Percentiles rank a stretch among this genome's conserved stretches.
Evolutionary conservation across 2,888 invertebrate species (phyloP).

Genomic region (Dolichomitus sp.): DNA sequence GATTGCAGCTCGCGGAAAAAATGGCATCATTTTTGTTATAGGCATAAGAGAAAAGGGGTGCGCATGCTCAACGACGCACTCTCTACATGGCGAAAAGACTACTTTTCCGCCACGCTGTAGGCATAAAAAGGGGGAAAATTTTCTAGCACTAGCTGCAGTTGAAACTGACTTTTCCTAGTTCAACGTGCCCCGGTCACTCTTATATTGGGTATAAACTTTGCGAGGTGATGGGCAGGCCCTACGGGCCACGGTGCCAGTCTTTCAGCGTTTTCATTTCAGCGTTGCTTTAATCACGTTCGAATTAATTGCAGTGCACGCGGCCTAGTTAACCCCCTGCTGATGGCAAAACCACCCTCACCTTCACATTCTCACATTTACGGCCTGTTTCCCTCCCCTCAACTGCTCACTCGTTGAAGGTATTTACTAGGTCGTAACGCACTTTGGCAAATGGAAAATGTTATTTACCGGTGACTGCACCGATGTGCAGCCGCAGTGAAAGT

Average conservation of each 20-base stretch:
- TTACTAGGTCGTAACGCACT: constrained; percentile 68
- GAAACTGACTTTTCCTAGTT: neutral
- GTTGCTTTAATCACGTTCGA: constrained; percentile 68
- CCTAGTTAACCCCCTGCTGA: constrained; percentile 59
- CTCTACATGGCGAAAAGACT: too few species aligned
- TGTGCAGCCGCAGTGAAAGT: constrained; percentile 36
- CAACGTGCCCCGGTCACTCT: neutral
- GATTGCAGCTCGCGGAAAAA: too few species aligned
- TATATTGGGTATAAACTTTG: neutral
- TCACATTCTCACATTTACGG: constrained; percentile 10
- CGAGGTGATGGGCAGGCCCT: neutral
- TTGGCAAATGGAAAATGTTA: constrained; percentile 68
- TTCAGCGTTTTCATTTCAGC: constrained; percentile 61
- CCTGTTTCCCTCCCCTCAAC: constrained; percentile 4
- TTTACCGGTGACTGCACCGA: constrained; percentile 61
- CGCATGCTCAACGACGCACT: too few species aligned
- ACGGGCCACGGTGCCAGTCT: constrained; percentile 15
- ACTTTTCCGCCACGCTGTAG: too few species aligned
- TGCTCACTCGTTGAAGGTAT: constrained; percentile 61
- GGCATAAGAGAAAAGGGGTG: too few species aligned
- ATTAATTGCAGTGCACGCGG: constrained; percentile 67
- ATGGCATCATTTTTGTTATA: too few species aligned
- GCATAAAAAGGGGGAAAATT: too few species aligned
- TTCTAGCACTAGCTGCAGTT: neutral
- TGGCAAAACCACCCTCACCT: constrained; percentile 45